Percentiles rank a stretch among this genome's conserved stretches.
These are phyloP conservation scores for Harmothoe impar DNA, from an alignment of 2,888 invertebrate genomes.

Conservation along the genomic window DNA sequence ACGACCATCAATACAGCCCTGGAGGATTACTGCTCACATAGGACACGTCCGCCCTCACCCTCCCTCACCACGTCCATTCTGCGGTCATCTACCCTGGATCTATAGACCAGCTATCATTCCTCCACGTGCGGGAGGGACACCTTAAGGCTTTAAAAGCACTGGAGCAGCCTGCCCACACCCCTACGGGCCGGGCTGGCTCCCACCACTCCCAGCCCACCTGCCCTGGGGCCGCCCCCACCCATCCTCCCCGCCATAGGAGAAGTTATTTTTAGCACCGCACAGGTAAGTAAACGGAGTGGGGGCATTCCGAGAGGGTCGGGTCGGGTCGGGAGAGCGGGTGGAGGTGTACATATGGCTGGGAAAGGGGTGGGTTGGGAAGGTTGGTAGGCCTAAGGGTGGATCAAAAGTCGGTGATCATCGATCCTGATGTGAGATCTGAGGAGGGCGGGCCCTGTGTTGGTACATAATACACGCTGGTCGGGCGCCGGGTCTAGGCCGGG, in stretches of 20 bases:
- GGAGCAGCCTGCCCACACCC: neutral
- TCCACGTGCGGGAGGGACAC: too few relatives aligned
- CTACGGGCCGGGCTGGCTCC: neutral
- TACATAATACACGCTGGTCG: neutral
- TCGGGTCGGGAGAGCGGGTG: too few relatives aligned
- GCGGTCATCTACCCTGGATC: too few relatives aligned
- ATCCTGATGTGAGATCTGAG: neutral
- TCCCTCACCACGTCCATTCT: too few relatives aligned
- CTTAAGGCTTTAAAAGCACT: too few relatives aligned
- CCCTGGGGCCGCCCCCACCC: neutral
- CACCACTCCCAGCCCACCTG: too few relatives aligned
- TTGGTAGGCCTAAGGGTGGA: neutral
- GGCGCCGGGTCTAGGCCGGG: neutral
- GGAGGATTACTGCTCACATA: too few relatives aligned
- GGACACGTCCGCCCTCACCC: too few relatives aligned
- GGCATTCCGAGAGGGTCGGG: neutral
- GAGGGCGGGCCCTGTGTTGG: neutral
- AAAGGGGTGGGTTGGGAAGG: neutral
- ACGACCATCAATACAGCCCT: too few relatives aligned
- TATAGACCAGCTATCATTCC: too few relatives aligned
- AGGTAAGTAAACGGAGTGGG: neutral
- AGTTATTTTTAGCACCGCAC: constrained; percentile 25
- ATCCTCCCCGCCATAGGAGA: neutral
- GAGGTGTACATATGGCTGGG: too few relatives aligned
- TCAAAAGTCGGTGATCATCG: constrained; percentile 14